Percentiles rank a stretch among this genome's conserved stretches.
Evolutionary conservation across 2,888 invertebrate species (phyloP).

Genomic region (Drosophila fungiperda): DNA sequence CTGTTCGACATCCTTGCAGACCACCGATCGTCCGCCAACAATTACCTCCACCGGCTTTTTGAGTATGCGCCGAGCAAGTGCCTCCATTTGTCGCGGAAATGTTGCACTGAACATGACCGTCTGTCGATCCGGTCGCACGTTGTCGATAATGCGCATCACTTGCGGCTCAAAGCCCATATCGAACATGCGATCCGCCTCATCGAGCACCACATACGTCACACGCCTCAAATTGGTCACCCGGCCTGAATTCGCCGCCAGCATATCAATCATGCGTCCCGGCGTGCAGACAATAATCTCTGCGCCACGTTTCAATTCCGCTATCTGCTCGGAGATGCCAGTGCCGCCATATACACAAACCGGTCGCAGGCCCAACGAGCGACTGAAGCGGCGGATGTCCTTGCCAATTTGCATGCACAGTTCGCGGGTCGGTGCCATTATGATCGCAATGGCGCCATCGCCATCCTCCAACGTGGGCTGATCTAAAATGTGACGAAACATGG

Average conservation of each 20-base stretch:
- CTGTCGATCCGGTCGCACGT: constrained; percentile 97
- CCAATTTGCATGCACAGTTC: constrained; percentile 99
- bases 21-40: constrained; percentile 98
- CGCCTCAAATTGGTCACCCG: constrained; percentile 98
- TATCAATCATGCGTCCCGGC: constrained; percentile 99
- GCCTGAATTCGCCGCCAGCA: constrained; percentile 99
- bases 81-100: constrained; percentile 99
- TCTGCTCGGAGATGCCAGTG: constrained; percentile 96
- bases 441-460: constrained; percentile 97
- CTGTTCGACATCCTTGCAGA: constrained; percentile 99
- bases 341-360: constrained; percentile 99
- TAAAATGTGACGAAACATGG: constrained; percentile 98
- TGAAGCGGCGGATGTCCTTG: constrained; percentile 97
- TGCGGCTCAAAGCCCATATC: constrained; percentile 98
- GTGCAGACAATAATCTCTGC: constrained; percentile 99
- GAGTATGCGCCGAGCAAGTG: constrained; percentile 96
- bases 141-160: constrained; percentile 97
- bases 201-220: constrained; percentile 98
- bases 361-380: constrained; percentile 93
- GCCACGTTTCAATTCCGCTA: constrained; percentile 97
- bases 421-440: constrained; percentile 99
- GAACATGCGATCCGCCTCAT: constrained; percentile 99
- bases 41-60: constrained; percentile 98
- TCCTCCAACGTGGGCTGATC: constrained; percentile 98
- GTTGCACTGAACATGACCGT: constrained; percentile 99